Evolutionary conservation across 2,797 vertebrate genomes (phyloP), one percentile per base, ranked within the genome.

Genomic region (Betta splendens): DNA sequence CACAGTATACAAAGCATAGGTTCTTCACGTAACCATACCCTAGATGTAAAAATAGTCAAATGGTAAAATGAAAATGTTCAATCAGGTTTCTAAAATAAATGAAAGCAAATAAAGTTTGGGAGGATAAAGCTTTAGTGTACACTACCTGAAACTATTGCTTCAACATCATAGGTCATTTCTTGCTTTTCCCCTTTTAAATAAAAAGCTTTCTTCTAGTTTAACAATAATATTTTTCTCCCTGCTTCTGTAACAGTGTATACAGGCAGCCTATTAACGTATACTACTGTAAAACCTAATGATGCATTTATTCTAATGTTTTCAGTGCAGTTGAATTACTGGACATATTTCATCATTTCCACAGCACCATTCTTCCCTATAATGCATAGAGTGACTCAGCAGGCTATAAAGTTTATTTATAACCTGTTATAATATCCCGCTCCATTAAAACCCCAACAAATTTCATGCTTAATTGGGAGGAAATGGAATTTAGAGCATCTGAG

Each of bases 321-420:
- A 33, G 6, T 33, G 33, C 6, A 33, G 13, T 33, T 33, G 5
- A 33, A 15, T 33, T 5, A 33, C 13, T 7, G 11, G 48, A 28
- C 16, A 15, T 8, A 62, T 43, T 52, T 26, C 51, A 38, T 43
- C 11, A 17, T 32, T 63, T 43, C 42, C 46, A 22, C 43, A 23
- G 18, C 32, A 42, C 31, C 8, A 60, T 61, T 50, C 31, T 50
- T 47, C 54, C 28, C 52, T 44, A 45, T 15, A 17, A 70, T 15
- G 50, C 45, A 31, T 49, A 61, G 46, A 67, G 23, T 44, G 16
- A 60, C 65, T 40, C 69, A 69, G 63, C 49, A 55, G 47, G 62
- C 20, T 52, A 35, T 5, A 62, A 22, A 15, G 28, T 59, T 51
- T 63, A 70, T 80, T 75, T 32, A 62, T 69, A 38, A 42, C 17